These are phyloP conservation scores for Syrrhaptes paradoxus DNA, from an alignment of 2,113 vertebrate species.

Conservation along the genomic window DNA sequence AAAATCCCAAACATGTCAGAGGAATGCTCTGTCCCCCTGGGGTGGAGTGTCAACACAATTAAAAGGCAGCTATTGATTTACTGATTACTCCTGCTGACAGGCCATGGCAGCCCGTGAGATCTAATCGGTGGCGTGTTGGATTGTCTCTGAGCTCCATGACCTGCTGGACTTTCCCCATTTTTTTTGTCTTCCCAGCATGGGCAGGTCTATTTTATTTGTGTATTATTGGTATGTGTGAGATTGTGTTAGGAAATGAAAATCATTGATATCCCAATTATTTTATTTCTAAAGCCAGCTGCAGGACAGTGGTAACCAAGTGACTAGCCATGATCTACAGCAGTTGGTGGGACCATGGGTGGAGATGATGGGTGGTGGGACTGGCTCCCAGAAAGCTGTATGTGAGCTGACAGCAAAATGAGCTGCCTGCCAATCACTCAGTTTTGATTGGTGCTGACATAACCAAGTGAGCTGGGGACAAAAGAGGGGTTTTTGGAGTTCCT, in stretches of 20 bases:
- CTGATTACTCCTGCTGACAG: not conserved
- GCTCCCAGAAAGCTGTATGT: fast-evolving
- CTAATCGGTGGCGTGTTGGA: not conserved
- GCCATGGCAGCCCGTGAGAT: not conserved
- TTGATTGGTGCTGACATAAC: not conserved
- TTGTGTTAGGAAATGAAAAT: not conserved
- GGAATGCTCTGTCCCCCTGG: not conserved
- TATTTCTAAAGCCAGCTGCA: not conserved
- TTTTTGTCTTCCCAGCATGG: not conserved
- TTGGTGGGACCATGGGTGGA: not conserved
- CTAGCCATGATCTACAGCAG: not conserved
- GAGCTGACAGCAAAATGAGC: not conserved
- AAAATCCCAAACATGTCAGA: not conserved
- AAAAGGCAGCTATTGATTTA: not conserved
- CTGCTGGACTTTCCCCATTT: not conserved
- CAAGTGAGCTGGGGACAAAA: not conserved
- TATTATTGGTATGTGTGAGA: not conserved
- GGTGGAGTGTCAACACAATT: not conserved
- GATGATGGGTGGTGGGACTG: not conserved
- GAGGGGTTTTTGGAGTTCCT: not conserved
- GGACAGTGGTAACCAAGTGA: not conserved
- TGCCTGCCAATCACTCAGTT: not conserved
- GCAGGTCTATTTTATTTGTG: not conserved
- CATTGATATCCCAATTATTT: not conserved
- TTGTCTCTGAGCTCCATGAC: not conserved